Evolutionary conservation across 2,797 vertebrate species (phyloP).

Genomic region (Sciurus carolinensis): DNA sequence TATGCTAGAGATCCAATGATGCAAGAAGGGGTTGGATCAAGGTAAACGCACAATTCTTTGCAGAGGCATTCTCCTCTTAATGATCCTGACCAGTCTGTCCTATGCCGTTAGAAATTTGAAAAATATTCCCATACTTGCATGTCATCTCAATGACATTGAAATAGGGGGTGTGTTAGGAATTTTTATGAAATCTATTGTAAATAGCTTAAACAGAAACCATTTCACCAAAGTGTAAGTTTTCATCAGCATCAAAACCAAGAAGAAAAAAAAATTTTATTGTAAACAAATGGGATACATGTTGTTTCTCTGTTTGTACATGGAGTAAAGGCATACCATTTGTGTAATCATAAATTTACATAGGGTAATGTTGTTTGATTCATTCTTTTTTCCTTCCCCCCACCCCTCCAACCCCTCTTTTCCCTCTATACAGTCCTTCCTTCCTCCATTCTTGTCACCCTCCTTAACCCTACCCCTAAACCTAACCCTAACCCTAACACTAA

Average conservation of each 20-base stretch:
- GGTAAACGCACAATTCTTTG: slow-evolving; percentile 84
- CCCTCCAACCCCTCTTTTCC: too few species aligned
- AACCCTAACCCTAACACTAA: too few species aligned
- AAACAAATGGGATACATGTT: too few species aligned
- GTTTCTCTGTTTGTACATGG: too few species aligned
- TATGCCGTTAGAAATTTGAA: slow-evolving; percentile 69
- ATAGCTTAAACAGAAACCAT: slow-evolving; percentile 84
- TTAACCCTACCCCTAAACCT: too few species aligned
- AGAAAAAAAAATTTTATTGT: slow-evolving; percentile 52
- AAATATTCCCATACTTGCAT: slow-evolving; percentile 80
- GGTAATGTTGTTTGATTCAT: too few species aligned
- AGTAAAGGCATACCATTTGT: too few species aligned
- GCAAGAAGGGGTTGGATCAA: slow-evolving; percentile 75
- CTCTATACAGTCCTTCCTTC: too few species aligned
- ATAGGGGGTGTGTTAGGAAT: slow-evolving; percentile 80
- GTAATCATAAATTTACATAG: too few species aligned
- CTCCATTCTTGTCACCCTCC: too few species aligned
- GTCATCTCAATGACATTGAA: slow-evolving; percentile 84
- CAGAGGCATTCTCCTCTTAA: slow-evolving; percentile 73
- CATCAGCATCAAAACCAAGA: slow-evolving; percentile 64
- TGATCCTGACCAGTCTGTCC: slow-evolving; percentile 79
- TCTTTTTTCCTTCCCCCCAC: too few species aligned
- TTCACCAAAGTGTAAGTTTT: slow-evolving; percentile 71
- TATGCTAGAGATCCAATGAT: slow-evolving; percentile 76
- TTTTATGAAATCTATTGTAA: slow-evolving; percentile 84